phyloP scores from a whole-genome alignment of 2,888 invertebrate species.

The Drosophila mayaguana region DNA sequence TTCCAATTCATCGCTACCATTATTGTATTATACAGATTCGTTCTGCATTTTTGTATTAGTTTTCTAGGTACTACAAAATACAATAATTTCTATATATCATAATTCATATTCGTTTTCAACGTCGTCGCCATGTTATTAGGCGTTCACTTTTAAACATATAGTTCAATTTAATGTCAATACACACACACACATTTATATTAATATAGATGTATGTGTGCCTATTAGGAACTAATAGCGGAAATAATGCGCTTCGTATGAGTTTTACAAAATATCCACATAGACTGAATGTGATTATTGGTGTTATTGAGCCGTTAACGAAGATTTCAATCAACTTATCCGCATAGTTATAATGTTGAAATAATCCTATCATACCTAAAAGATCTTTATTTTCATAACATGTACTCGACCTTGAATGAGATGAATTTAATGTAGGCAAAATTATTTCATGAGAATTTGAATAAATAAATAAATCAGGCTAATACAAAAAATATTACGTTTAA shows the following conservation, averaged over 20 bases:
- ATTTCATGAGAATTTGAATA: not conserved
- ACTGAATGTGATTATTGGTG: constrained; percentile 16
- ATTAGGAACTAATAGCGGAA: constrained; percentile 77
- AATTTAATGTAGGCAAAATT: not conserved
- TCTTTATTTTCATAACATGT: not conserved
- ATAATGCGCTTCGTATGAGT: constrained; percentile 60
- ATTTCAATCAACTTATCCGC: constrained; percentile 9
- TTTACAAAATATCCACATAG: constrained; percentile 28
- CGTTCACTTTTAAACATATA: constrained; percentile 33
- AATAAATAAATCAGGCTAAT: not conserved
- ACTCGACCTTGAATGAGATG: not conserved
- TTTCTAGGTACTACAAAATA: constrained; percentile 67
- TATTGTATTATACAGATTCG: constrained; percentile 72
- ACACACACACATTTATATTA: constrained; percentile 22
- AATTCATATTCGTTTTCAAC: constrained; percentile 51
- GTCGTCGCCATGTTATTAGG: constrained; percentile 30
- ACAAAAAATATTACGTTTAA: not conserved
- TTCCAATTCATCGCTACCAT: constrained; percentile 50
- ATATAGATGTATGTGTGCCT: constrained; percentile 57
- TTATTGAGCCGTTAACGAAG: constrained; percentile 49
- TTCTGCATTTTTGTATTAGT: constrained; percentile 40
- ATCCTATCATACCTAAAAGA: constrained; percentile 10
- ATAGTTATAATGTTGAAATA: not conserved
- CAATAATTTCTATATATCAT: constrained; percentile 51
- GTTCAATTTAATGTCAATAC: constrained; percentile 42